phyloP scores from a whole-genome alignment of 2,113 vertebrate species.

The Zingel zingel region DNA sequence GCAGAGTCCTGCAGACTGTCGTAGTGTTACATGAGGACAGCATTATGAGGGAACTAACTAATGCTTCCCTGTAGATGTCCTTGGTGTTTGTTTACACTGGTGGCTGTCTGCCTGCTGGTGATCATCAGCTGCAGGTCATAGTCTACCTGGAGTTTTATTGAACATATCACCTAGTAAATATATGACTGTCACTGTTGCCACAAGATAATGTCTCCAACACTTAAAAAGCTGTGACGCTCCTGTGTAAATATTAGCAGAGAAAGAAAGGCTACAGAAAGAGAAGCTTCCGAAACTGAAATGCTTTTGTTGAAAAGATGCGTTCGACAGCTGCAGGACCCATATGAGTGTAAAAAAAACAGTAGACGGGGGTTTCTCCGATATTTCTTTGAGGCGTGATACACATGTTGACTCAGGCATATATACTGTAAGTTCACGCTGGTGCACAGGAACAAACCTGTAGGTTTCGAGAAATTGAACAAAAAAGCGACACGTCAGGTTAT shows the following conservation, averaged over 20 bases:
- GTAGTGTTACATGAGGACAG: background rate
- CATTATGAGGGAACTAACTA: background rate
- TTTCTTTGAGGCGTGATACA: conserved; percentile 12
- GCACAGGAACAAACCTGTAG: background rate
- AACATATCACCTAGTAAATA: conserved; percentile 49
- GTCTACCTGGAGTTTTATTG: conserved; percentile 47
- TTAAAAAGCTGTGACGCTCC: conserved; percentile 39
- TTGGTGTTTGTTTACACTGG: conserved; percentile 52
- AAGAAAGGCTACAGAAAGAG: background rate
- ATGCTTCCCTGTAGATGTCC: background rate
- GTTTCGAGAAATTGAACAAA: conserved; percentile 3
- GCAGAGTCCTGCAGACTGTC: background rate
- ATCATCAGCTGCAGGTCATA: conserved; percentile 59
- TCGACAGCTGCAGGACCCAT: background rate
- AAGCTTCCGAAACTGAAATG: background rate
- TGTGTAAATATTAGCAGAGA: conserved; percentile 47
- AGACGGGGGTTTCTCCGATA: conserved; percentile 37
- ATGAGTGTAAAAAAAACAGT: background rate
- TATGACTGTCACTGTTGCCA: conserved; percentile 52
- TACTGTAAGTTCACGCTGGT: conserved; percentile 23
- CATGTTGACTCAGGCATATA: conserved; percentile 49
- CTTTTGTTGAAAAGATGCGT: background rate
- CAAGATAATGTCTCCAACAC: conserved; percentile 14
- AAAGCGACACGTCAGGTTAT: background rate
- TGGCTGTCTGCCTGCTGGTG: conserved; percentile 36